Conservation (phyloP, 1,140 invertebrate species). For the Oryctes rhinoceros region DNA sequence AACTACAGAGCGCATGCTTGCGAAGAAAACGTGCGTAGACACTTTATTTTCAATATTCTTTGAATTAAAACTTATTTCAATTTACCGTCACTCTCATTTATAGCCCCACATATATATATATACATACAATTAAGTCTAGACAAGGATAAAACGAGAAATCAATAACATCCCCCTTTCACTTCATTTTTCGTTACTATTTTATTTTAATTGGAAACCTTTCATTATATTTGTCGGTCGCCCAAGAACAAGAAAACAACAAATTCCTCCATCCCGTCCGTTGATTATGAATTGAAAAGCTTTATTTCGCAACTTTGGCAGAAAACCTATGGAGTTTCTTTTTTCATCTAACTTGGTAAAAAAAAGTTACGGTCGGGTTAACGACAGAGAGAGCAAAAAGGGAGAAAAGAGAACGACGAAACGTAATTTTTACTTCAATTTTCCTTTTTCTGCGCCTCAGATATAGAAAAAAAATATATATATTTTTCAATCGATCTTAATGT, state of each 20-base stretch:
- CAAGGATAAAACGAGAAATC: neutral
- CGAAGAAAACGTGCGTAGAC: too few relatives aligned
- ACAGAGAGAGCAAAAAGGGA: neutral
- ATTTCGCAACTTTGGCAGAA: neutral
- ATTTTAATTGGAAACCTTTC: neutral
- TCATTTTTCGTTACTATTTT: neutral
- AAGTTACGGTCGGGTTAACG: neutral
- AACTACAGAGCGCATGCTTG: neutral
- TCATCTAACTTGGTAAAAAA: neutral
- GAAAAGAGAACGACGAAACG: neutral
- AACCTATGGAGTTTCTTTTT: neutral
- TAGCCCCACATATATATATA: neutral
- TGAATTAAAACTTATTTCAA: slow-evolving; percentile 7
- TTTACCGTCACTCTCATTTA: neutral
- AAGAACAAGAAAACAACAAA: neutral
- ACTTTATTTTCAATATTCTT: slow-evolving; percentile 1
- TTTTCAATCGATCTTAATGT: slow-evolving; percentile 28
- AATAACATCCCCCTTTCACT: neutral
- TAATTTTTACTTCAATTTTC: slow-evolving; percentile 3
- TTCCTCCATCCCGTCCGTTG: neutral
- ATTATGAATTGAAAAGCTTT: slow-evolving; percentile 3
- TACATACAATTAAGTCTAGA: neutral
- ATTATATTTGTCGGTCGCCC: neutral
- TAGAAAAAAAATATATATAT: slow-evolving; percentile 18
- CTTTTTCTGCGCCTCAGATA: neutral